Evolutionary conservation across 1,140 invertebrate species (phyloP).

Genomic region (Acromyrmex heyeri): DNA sequence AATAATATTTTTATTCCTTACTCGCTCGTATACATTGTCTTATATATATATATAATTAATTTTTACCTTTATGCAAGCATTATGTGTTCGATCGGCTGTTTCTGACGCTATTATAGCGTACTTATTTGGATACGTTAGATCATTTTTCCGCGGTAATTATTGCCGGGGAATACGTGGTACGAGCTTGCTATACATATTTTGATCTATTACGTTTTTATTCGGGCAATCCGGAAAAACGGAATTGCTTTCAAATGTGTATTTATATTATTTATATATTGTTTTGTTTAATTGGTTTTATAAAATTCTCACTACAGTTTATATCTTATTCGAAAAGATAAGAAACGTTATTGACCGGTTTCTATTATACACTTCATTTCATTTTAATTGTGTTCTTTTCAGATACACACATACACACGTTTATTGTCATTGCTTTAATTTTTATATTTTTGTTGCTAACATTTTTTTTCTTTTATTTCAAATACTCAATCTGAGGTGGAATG

Average conservation of each 20-base stretch:
- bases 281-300: conserved; percentile 62
- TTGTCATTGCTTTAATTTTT: conserved; percentile 54
- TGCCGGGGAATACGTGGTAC: conserved; percentile 33
- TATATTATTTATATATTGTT: conserved; percentile 68
- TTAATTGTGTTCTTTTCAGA: conserved; percentile 55
- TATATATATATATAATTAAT: conserved; percentile 66
- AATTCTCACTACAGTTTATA: conserved; percentile 56
- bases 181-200: conserved; percentile 64
- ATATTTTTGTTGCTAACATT: conserved; percentile 55
- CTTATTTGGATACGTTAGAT: conserved; percentile 72
- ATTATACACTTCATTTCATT: conserved; percentile 65
- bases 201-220: conserved; percentile 72
- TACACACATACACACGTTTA: conserved; percentile 27
- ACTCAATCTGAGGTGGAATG: conserved; percentile 64
- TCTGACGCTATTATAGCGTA: conserved; percentile 76
- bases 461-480: conserved; percentile 59
- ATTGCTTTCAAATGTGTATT: conserved; percentile 61
- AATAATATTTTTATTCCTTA: conserved; percentile 74
- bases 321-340: conserved; percentile 42
- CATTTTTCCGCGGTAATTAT: not conserved
- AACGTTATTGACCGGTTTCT: conserved; percentile 39
- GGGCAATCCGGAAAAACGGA: conserved; percentile 38
- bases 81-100: conserved; percentile 81
- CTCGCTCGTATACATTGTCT: conserved; percentile 67
- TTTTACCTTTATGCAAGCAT: conserved; percentile 75